A percentile compares a stretch with the other conserved stretches of the same genome.
These are phyloP conservation scores for Oligia fasciuncula DNA, from an alignment of 2,888 invertebrate genomes.

Conservation along the genomic window DNA sequence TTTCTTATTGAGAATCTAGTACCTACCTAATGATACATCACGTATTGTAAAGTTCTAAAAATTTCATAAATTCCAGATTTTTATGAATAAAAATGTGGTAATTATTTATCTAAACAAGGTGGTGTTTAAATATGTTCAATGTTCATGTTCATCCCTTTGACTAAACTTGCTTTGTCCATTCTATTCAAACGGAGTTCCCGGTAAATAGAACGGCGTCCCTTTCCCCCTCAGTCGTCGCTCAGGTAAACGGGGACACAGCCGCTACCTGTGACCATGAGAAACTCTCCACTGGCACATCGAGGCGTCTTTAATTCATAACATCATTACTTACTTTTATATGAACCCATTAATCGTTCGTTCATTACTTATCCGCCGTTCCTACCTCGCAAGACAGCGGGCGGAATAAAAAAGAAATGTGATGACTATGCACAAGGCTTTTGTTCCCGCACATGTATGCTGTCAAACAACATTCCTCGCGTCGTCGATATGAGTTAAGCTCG, in stretches of 20 bases:
- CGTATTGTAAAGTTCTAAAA: not conserved
- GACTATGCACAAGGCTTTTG: constrained; percentile 89
- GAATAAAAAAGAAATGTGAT: constrained; percentile 85
- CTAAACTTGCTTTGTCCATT: constrained; percentile 76
- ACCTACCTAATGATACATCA: not conserved
- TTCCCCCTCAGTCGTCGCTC: constrained; percentile 76
- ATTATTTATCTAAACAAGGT: constrained; percentile 52
- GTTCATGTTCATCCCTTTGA: constrained; percentile 66
- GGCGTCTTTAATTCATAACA: constrained; percentile 73
- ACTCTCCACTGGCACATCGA: constrained; percentile 70
- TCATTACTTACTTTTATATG: constrained; percentile 58
- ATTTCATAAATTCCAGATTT: not conserved
- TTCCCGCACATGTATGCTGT: constrained; percentile 89
- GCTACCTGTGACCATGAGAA: constrained; percentile 86
- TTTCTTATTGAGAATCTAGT: constrained; percentile 43
- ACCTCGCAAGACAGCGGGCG: constrained; percentile 79
- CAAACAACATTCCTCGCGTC: constrained; percentile 89
- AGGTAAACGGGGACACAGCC: constrained; percentile 83
- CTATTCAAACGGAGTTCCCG: constrained; percentile 83
- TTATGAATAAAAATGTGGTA: constrained; percentile 50
- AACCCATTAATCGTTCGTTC: constrained; percentile 60
- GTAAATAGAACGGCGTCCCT: constrained; percentile 82
- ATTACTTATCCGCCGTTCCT: constrained; percentile 67
- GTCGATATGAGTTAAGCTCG: constrained; percentile 88
- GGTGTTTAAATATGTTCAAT: constrained; percentile 53